Base-by-base conservation (phyloP, 2,888 invertebrate genomes). In the Empis stercorea region DNA sequence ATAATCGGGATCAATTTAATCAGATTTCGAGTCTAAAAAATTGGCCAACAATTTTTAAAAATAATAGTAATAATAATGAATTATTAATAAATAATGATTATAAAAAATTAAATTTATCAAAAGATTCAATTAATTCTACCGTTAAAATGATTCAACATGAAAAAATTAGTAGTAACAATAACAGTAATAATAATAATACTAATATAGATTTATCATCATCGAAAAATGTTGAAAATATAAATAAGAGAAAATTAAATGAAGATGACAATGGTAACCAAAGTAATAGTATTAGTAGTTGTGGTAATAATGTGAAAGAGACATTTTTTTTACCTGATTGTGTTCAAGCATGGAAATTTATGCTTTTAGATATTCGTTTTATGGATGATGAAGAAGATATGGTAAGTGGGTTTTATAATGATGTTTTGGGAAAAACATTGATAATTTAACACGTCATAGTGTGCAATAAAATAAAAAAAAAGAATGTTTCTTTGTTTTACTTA, bases 371-470 rank as follows among this genome's bases (percentile, higher is more conserved):
- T 44, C 59, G 64, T 54, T 64, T 59, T 46, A 56, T 62, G 43
- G 70, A 70, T 55, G 70, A 70, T 57, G 70, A 70, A 58, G 70
- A 70, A 60, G 69, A 69, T 52, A 59, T 69, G 66, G 70, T 70
- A 52, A 68, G 69, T 61, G 30, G 36, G 45, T 46, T 17, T 48
- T 3, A 27, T 27, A 27, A 2, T 27, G n/a, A n/a, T n/a, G n/a
- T 27, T 27, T 2, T 27, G 23, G 23, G 23, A 7, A 9, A 27
- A 27, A 27, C n/a, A n/a, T n/a, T n/a, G n/a, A 9, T 9, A 9
- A 27, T 27, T 27, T 27, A 27, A 27, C 23, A 27, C 9, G 23
- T 27, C 23, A 27, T 27, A 4, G 7, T 4, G 23, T 7, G 9
- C 2, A 27, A 7, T 27, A 27, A 4, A 9, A 27, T 2, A 27